Evolutionary conservation across 2,797 vertebrate genomes (phyloP).

Genomic region (Epinephelus malabaricus): DNA sequence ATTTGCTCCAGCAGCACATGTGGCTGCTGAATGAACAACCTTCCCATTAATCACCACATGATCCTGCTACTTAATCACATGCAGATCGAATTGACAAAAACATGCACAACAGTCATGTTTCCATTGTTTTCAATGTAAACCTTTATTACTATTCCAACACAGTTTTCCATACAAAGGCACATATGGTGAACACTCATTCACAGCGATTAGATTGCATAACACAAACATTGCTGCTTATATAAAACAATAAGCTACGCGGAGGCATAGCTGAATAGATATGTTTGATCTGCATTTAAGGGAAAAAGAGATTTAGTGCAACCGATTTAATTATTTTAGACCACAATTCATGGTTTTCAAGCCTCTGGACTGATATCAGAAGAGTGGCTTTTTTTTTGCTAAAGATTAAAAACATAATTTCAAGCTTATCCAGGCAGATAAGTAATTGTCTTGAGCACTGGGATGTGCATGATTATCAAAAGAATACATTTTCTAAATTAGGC

Average conservation of each 20-base stretch:
- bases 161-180: conserved; percentile 81
- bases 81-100: conserved; percentile 8
- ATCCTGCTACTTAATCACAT: neutral
- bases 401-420: conserved; percentile 84
- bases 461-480: conserved; percentile 81
- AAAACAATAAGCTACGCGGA: conserved; percentile 33
- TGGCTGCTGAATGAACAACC: neutral
- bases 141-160: conserved; percentile 83
- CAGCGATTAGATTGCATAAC: conserved; percentile 52
- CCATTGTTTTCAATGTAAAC: conserved; percentile 85
- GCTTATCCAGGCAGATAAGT: conserved; percentile 83
- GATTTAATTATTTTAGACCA: conserved; percentile 69
- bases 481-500: conserved; percentile 84
- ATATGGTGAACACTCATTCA: conserved; percentile 64
- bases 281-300: conserved; percentile 54
- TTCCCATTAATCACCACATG: neutral
- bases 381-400: conserved; percentile 53
- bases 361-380: conserved; percentile 71
- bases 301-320: conserved; percentile 60
- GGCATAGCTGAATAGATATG: conserved; percentile 36
- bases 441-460: conserved; percentile 81
- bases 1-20: neutral
- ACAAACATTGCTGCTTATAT: conserved; percentile 43
- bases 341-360: conserved; percentile 65
- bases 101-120: conserved; percentile 20